Conservation (phyloP, 2,113 vertebrate species). For the Hippotragus niger region DNA sequence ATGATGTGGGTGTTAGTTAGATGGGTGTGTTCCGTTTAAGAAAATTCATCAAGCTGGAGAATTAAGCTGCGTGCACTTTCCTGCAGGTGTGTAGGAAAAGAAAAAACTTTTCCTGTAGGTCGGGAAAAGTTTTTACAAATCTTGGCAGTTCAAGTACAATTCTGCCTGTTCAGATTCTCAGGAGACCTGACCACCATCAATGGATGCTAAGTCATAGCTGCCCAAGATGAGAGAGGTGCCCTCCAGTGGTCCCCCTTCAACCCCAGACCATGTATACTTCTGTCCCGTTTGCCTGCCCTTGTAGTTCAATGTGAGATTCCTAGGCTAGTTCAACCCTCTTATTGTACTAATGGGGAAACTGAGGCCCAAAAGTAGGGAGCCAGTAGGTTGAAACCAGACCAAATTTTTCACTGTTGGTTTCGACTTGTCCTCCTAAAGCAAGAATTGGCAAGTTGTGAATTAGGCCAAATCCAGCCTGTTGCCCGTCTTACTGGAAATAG, state of each 20-base stretch:
- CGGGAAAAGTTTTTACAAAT: not conserved
- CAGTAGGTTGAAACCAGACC: not conserved
- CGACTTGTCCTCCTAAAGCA: not conserved
- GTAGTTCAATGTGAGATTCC: not conserved
- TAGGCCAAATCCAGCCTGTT: not conserved
- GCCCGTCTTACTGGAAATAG: not conserved
- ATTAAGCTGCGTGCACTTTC: not conserved
- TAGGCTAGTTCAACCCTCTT: not conserved
- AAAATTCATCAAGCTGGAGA: not conserved
- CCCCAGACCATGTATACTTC: not conserved
- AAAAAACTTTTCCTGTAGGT: not conserved
- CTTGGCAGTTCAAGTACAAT: not conserved
- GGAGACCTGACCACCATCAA: not conserved
- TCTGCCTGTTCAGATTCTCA: not conserved
- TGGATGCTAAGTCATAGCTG: fast-evolving
- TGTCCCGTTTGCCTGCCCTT: not conserved
- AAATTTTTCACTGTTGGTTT: not conserved
- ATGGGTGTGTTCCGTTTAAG: not conserved
- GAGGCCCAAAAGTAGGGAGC: not conserved
- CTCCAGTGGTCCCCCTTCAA: not conserved
- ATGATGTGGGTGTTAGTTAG: not conserved
- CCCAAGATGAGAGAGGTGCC: not conserved
- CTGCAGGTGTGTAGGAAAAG: not conserved
- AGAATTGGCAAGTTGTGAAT: not conserved
- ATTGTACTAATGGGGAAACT: not conserved